phyloP scores from a whole-genome alignment of 2,888 invertebrate genomes.

The Synanthedon formicaeformis region DNA sequence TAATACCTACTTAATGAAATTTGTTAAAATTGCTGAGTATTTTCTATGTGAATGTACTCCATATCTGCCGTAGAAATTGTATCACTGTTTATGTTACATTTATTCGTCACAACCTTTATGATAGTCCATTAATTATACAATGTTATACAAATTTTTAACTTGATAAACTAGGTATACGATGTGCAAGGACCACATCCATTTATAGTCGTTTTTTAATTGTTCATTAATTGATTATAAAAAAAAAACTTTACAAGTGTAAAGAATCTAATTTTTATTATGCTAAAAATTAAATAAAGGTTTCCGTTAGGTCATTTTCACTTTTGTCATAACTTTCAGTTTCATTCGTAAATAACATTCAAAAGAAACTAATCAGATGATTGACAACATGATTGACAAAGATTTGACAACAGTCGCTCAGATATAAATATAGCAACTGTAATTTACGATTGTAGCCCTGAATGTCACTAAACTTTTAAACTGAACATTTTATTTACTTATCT shows the following conservation, averaged over 20 bases:
- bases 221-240: too few relatives aligned
- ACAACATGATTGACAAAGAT: too few relatives aligned
- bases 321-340: too few relatives aligned
- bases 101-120: constrained; percentile 35
- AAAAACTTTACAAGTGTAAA: too few relatives aligned
- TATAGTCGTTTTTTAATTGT: too few relatives aligned
- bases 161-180: constrained; percentile 6
- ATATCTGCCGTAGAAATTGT: constrained; percentile 20
- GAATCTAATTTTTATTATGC: too few relatives aligned
- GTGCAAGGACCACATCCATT: constrained; percentile 3
- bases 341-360: too few relatives aligned
- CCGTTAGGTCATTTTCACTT: too few relatives aligned
- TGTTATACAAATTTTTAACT: constrained; percentile 20
- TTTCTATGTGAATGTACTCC: constrained; percentile 16
- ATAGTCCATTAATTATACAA: constrained; percentile 19
- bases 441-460: background rate
- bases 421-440: constrained; percentile 48
- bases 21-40: background rate
- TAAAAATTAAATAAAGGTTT: too few relatives aligned
- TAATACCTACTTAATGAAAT: too few relatives aligned
- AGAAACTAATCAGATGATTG: too few relatives aligned
- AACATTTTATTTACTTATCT: background rate
- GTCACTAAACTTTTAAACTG: background rate
- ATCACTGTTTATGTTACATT: constrained; percentile 17
- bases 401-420: constrained; percentile 27